Evolutionary conservation across 2,113 vertebrate genomes (phyloP).

Genomic region (Galeopterus variegatus): DNA sequence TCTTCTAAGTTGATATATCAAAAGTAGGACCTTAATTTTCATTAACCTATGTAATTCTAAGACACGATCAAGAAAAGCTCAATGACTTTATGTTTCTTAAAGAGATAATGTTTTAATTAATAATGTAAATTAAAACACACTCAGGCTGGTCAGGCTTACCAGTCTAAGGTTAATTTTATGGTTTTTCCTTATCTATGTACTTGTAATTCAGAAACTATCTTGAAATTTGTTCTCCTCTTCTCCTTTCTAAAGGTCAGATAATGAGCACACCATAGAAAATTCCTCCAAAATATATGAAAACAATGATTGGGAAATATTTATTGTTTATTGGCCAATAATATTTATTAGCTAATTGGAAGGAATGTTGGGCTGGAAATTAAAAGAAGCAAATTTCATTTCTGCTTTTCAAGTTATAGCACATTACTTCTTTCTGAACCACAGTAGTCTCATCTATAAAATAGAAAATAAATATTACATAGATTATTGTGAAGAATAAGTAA

Average conservation of each 20-base stretch:
- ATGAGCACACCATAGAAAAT: not conserved
- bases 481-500: not conserved
- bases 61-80: no score
- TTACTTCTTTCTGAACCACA: not conserved
- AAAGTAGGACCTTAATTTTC: no score
- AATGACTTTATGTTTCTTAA: not conserved
- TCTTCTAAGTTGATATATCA: no score
- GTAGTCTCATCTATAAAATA: not conserved
- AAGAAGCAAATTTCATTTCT: not conserved
- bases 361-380: not conserved
- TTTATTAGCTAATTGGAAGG: not conserved
- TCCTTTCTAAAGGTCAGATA: not conserved
- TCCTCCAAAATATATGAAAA: not conserved
- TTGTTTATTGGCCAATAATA: not conserved
- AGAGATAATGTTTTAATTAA: not conserved
- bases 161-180: not conserved
- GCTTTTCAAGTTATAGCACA: not conserved
- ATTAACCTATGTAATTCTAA: no score
- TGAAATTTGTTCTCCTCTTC: not conserved
- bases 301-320: not conserved
- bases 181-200: not conserved
- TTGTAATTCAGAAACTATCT: not conserved
- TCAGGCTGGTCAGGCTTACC: not conserved
- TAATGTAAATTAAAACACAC: not conserved
- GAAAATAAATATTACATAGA: not conserved